Evolutionary conservation across 2,888 invertebrate genomes (phyloP).

Genomic region (Caradrina kadenii): DNA sequence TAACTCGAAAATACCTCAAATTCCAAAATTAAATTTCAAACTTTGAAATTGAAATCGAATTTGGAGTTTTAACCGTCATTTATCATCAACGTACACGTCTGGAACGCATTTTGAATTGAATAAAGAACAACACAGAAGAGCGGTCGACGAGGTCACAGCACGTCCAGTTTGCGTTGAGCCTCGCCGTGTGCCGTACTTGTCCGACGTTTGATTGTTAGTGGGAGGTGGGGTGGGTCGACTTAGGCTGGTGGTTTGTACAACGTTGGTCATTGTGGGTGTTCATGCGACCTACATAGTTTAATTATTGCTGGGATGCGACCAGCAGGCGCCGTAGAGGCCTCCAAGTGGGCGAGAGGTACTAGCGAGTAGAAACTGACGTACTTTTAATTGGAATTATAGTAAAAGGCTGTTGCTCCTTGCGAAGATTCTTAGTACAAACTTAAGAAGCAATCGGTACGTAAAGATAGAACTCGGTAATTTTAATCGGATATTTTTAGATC

Average conservation of each 20-base stretch:
- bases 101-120: conserved; percentile 83
- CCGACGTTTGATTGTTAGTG: conserved; percentile 72
- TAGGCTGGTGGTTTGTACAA: conserved; percentile 75
- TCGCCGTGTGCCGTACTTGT: conserved; percentile 65
- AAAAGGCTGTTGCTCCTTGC: conserved; percentile 33
- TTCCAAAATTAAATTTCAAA: conserved; percentile 60
- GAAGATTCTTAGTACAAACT: conserved; percentile 10
- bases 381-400: conserved; percentile 38
- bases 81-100: conserved; percentile 72
- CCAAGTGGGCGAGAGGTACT: conserved; percentile 81
- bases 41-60: conserved; percentile 63
- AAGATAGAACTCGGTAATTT: conserved; percentile 4
- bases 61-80: conserved; percentile 66
- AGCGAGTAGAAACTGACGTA: conserved; percentile 64
- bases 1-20: conserved; percentile 41
- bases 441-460: not conserved
- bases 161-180: conserved; percentile 72
- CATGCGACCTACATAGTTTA: conserved; percentile 88
- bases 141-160: conserved; percentile 77
- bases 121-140: conserved; percentile 84
- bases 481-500: conserved; percentile 7
- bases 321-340: conserved; percentile 84
- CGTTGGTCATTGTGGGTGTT: conserved; percentile 84
- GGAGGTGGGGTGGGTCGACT: conserved; percentile 74
- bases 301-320: conserved; percentile 87